Conservation (phyloP, 1,140 invertebrate genomes). For the Dreissena rostriformis region DNA sequence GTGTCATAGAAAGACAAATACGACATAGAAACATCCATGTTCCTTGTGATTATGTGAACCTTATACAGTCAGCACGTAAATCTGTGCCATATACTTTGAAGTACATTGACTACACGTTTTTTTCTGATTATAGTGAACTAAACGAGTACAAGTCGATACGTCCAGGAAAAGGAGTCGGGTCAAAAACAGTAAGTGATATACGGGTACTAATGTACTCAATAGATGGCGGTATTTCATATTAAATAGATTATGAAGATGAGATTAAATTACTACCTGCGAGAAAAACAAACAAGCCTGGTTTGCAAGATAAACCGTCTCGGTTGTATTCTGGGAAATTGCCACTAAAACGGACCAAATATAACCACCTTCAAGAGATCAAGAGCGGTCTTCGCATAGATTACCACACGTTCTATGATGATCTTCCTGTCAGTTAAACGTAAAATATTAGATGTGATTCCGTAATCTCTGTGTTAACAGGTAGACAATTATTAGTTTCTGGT, state of each 20-base stretch:
- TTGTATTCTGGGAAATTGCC: neutral
- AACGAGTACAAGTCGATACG: constrained; percentile 37
- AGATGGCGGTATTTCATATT: neutral
- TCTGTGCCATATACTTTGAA: constrained; percentile 30
- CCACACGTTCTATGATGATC: constrained; percentile 32
- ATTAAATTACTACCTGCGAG: neutral
- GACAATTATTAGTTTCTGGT: neutral
- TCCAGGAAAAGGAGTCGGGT: constrained; percentile 19
- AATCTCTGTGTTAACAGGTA: neutral
- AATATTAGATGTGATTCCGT: neutral
- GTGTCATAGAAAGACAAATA: constrained; percentile 44
- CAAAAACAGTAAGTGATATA: constrained; percentile 40
- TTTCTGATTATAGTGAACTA: constrained; percentile 32
- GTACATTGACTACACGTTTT: constrained; percentile 32
- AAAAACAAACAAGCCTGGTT: neutral
- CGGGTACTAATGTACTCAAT: neutral
- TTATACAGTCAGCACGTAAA: constrained; percentile 22
- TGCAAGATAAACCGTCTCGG: too few species aligned
- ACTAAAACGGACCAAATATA: constrained; percentile 11
- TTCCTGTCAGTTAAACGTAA: neutral
- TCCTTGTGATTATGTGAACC: constrained; percentile 37
- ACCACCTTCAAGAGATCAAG: constrained; percentile 32
- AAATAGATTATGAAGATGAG: constrained; percentile 5
- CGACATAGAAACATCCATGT: constrained; percentile 32
- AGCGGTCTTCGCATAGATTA: constrained; percentile 18